phyloP scores from a whole-genome alignment of 2,888 invertebrate genomes.

The Lycia hirtaria region DNA sequence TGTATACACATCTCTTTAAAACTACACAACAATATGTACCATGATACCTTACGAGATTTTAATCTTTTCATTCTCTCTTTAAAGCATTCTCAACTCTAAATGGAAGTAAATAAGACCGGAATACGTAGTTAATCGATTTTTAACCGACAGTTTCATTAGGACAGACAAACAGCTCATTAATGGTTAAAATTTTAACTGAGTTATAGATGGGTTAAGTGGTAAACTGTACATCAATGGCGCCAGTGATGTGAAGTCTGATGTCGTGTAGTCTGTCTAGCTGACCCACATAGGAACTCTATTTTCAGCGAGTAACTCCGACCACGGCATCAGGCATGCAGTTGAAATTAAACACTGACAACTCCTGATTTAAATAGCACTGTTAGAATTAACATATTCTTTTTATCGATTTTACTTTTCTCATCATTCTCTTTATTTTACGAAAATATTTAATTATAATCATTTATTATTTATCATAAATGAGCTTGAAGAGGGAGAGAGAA shows the following conservation, averaged over 20 bases:
- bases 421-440: too few species aligned
- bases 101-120: neutral
- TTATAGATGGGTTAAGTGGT: slow-evolving; percentile 43
- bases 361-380: slow-evolving; percentile 1
- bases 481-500: too few species aligned
- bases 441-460: too few species aligned
- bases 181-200: slow-evolving; percentile 43
- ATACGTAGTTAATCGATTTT: slow-evolving; percentile 28
- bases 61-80: slow-evolving; percentile 1
- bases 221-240: slow-evolving; percentile 34
- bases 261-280: slow-evolving; percentile 50
- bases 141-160: slow-evolving; percentile 40
- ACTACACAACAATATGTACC: slow-evolving; percentile 3
- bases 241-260: slow-evolving; percentile 30
- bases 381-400: too few species aligned
- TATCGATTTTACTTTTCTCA: too few species aligned
- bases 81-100: neutral
- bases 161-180: slow-evolving; percentile 49
- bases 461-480: too few species aligned
- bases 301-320: slow-evolving; percentile 48
- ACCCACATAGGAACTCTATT: slow-evolving; percentile 63
- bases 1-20: neutral
- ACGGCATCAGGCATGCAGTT: slow-evolving; percentile 29
- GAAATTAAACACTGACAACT: slow-evolving; percentile 49
- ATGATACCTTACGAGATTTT: slow-evolving; percentile 13